Percentiles rank a stretch among this genome's conserved stretches.
Evolutionary conservation across 2,113 vertebrate genomes (phyloP).

Genomic region (Danionella cerebrum): DNA sequence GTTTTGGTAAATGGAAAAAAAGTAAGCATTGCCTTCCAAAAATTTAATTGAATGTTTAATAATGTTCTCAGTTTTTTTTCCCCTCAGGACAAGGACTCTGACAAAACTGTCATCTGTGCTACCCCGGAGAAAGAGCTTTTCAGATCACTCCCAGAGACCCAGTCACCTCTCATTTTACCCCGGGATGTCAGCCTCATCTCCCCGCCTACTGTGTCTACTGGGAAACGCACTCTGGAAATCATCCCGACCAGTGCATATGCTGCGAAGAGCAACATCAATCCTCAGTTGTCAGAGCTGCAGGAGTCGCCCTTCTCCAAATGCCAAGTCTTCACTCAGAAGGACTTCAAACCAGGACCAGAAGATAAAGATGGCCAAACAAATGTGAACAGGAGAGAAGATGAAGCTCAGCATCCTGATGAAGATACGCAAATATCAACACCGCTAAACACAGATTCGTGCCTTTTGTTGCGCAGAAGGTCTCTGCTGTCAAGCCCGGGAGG

Average conservation of each 20-base stretch:
- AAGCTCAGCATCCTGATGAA: neutral
- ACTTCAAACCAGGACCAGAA: neutral
- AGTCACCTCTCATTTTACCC: neutral
- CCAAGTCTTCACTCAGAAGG: neutral
- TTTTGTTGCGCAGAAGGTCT: neutral
- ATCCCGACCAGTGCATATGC: slow-evolving; percentile 57
- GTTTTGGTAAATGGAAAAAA: no score
- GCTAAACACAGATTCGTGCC: neutral
- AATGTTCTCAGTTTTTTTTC: slow-evolving; percentile 24
- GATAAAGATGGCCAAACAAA: neutral
- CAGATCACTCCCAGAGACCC: slow-evolving; percentile 18
- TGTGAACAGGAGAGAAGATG: neutral
- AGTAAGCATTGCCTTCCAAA: no score
- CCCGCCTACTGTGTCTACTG: neutral
- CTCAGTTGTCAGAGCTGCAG: neutral
- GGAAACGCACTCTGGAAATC: slow-evolving; percentile 31
- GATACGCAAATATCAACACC: neutral
- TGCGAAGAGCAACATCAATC: slow-evolving; percentile 35
- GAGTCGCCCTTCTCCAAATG: slow-evolving; percentile 39
- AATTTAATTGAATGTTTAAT: no score
- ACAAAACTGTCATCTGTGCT: neutral
- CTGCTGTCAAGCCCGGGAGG: neutral
- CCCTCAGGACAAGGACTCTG: neutral
- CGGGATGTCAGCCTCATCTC: neutral
- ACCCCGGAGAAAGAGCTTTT: slow-evolving; percentile 44